Conservation (phyloP, 2,113 vertebrate genomes). For the Choloepus hoffmanni region DNA sequence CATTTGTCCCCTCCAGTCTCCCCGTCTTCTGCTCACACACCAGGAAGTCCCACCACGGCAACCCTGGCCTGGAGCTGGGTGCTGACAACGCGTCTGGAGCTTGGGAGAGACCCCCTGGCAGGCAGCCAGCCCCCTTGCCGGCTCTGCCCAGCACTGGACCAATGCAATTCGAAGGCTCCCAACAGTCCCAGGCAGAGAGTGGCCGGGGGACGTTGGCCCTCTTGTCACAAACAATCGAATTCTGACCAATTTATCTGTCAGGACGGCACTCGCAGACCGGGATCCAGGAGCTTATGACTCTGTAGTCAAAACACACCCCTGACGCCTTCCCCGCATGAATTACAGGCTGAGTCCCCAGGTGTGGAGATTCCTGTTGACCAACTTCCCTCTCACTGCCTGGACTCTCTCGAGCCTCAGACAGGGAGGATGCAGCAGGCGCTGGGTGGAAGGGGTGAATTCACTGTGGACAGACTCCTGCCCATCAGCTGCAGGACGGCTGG, state of each 20-base stretch:
- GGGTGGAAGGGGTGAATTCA: background rate
- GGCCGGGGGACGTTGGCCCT: rapidly evolving
- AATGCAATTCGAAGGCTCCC: background rate
- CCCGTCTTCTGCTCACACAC: background rate
- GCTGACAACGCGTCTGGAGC: rapidly evolving
- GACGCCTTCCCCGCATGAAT: background rate
- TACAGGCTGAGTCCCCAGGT: background rate
- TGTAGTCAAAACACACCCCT: background rate
- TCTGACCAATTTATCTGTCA: constrained; percentile 39
- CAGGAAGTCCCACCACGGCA: background rate
- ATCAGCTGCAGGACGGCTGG: background rate
- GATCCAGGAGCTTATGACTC: background rate
- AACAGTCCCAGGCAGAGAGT: rapidly evolving
- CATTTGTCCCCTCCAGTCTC: rapidly evolving
- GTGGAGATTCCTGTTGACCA: background rate
- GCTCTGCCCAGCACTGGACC: background rate
- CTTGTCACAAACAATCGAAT: constrained; percentile 72
- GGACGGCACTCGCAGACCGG: background rate
- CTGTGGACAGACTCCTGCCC: background rate
- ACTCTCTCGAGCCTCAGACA: background rate
- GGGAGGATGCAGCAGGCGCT: background rate
- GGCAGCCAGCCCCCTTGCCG: background rate
- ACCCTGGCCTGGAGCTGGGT: background rate
- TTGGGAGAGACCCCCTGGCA: background rate
- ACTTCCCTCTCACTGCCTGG: background rate